Conservation (phyloP, 2,888 invertebrate genomes). For the Nudaria mundana region DNA sequence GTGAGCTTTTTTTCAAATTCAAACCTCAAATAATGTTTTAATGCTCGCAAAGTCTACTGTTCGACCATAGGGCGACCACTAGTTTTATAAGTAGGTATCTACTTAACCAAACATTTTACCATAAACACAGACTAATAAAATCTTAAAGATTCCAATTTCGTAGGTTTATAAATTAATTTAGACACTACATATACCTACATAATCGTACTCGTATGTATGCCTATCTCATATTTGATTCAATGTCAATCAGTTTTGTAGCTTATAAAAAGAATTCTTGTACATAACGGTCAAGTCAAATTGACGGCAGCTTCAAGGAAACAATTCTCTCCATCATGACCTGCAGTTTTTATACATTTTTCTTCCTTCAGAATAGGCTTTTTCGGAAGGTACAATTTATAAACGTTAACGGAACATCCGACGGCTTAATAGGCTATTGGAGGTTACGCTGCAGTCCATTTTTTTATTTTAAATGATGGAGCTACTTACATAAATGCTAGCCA, state of each 20-base stretch:
- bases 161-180: too few relatives aligned
- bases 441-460: background rate
- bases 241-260: background rate
- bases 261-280: conserved; percentile 24
- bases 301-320: conserved; percentile 23
- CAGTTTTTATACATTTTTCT: conserved; percentile 34
- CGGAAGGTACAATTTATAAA: conserved; percentile 30
- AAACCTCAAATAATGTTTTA: too few relatives aligned
- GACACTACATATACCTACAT: background rate
- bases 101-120: too few relatives aligned
- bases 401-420: conserved; percentile 22
- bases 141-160: too few relatives aligned
- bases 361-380: conserved; percentile 22
- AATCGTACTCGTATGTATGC: background rate
- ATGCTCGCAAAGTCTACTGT: too few relatives aligned
- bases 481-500: background rate
- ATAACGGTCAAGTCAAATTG: conserved; percentile 37
- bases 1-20: too few relatives aligned
- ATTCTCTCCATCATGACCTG: conserved; percentile 40
- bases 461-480: background rate
- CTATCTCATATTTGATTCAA: background rate
- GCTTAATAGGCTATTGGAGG: conserved; percentile 13
- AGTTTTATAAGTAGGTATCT: too few relatives aligned
- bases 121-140: too few relatives aligned
- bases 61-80: too few relatives aligned